Base-by-base conservation (phyloP, 2,113 vertebrate species). In the Oostethus manadensis region DNA sequence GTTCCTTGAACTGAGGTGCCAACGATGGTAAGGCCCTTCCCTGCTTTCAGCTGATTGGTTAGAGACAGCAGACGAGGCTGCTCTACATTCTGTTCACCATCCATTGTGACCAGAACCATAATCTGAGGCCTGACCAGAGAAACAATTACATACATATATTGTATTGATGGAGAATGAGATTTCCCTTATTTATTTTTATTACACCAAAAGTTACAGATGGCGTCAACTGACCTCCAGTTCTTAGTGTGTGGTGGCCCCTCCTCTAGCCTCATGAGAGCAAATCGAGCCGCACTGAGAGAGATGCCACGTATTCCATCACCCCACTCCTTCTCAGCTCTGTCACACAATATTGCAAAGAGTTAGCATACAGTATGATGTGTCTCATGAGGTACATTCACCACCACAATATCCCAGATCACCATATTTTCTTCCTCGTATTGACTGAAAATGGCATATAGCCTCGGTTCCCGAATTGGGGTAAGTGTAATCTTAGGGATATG, bases 261-360 rank as follows among this genome's bases (percentile, higher is more conserved):
- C 82, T 99, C 97, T 83, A 99, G 66, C 26, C 96, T 89, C 80
- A 98, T 87, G 65, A 99, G 92, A 22, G 97, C 97, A 0, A 92
- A 99, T 47, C 94, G 94, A 2, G 97, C 96, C 0, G 96, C 97
- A 0, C 97, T 99, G 72, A 99, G 93, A 9, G 97, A 99, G 71
- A 99, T 88, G 2, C 97, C 97, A 2, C 97, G 93, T 80, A 99
- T 98, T 2, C 97, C 97, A 0, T 99, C 97, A 0, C 97, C 97
- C 97, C 97, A 98, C 71, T 99, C 97, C 77, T 99, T 99, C 88
- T 99, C 97, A 0, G 97, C 97, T 84, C 97, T 99, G 87, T 20
- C 18, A 70, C 53, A 71, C 45, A 66, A 45, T 59, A 1, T 56
- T 14, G 11, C 17, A 3, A 44, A 1, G 16, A 11, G 21, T 70